phyloP scores from a whole-genome alignment of 2,888 invertebrate species.

The Anoncus sp. region DNA sequence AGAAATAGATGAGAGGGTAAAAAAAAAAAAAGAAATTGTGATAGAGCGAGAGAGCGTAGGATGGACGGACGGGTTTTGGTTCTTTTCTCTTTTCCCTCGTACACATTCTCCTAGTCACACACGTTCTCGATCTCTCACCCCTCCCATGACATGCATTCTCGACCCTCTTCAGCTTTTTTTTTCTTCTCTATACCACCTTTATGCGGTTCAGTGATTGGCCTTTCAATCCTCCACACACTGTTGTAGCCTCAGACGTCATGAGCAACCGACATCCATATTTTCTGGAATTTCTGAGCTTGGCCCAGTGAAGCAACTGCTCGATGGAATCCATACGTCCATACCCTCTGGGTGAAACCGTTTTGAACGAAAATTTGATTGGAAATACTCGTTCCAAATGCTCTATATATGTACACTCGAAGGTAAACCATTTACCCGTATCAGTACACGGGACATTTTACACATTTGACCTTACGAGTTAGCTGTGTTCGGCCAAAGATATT shows the following conservation, averaged over 20 bases:
- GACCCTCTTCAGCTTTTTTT: slow-evolving; percentile 5
- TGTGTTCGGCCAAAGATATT: too few species aligned
- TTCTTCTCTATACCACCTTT: background rate
- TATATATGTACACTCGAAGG: too few species aligned
- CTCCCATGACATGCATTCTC: slow-evolving; percentile 2
- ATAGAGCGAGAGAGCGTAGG: slow-evolving; percentile 2
- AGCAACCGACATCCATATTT: background rate
- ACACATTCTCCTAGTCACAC: slow-evolving; percentile 17
- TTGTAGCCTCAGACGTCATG: background rate
- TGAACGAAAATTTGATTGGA: too few species aligned
- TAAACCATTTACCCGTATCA: too few species aligned
- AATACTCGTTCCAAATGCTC: too few species aligned
- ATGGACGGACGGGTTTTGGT: slow-evolving; percentile 6
- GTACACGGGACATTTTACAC: too few species aligned
- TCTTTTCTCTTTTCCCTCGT: slow-evolving; percentile 7
- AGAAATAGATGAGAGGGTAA: background rate
- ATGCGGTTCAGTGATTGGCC: slow-evolving; percentile 40
- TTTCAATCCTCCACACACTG: background rate
- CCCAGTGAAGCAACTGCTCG: too few species aligned
- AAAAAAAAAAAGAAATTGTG: slow-evolving; percentile 24
- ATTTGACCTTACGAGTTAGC: too few species aligned
- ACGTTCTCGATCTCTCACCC: slow-evolving; percentile 1
- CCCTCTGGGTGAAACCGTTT: too few species aligned
- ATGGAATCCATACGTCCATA: too few species aligned
- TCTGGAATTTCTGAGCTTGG: background rate